Conservation (phyloP, 1,140 invertebrate species). For the Meteorus sp. region DNA sequence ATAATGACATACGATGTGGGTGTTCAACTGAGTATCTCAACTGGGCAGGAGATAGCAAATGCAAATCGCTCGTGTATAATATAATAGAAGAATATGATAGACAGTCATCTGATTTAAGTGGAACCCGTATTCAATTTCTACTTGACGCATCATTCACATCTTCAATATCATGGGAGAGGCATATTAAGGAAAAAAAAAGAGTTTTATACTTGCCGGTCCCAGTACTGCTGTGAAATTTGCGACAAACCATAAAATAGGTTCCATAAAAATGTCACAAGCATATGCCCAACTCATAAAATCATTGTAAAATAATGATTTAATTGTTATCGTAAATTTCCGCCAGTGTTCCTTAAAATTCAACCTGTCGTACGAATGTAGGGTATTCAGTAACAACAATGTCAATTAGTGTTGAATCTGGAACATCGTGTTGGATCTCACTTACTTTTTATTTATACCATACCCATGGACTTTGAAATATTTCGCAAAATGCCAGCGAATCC, state of each 20-base stretch:
- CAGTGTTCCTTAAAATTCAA: conserved; percentile 42
- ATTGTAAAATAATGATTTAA: conserved; percentile 71
- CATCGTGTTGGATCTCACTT: too few species aligned
- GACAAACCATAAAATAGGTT: conserved; percentile 95
- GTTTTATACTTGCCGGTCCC: conserved; percentile 74
- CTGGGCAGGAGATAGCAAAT: too few species aligned
- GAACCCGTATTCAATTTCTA: too few species aligned
- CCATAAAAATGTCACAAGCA: conserved; percentile 80
- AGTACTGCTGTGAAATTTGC: conserved; percentile 86
- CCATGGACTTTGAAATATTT: not conserved
- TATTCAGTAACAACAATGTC: not conserved
- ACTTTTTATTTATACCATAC: not conserved
- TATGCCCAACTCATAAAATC: conserved; percentile 76
- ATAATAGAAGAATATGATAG: conserved; percentile 2
- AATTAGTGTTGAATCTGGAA: too few species aligned
- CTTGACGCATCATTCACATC: too few species aligned
- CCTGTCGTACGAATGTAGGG: conserved; percentile 34
- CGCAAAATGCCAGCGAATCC: too few species aligned
- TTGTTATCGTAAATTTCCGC: conserved; percentile 42
- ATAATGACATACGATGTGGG: not conserved
- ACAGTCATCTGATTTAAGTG: conserved; percentile 1
- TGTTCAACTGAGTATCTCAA: too few species aligned
- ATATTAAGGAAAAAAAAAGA: not conserved
- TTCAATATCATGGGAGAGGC: too few species aligned
- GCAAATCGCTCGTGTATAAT: conserved; percentile 3